These are phyloP conservation scores for Eueides isabella DNA, from an alignment of 1,140 invertebrate species.

Conservation along the genomic window DNA sequence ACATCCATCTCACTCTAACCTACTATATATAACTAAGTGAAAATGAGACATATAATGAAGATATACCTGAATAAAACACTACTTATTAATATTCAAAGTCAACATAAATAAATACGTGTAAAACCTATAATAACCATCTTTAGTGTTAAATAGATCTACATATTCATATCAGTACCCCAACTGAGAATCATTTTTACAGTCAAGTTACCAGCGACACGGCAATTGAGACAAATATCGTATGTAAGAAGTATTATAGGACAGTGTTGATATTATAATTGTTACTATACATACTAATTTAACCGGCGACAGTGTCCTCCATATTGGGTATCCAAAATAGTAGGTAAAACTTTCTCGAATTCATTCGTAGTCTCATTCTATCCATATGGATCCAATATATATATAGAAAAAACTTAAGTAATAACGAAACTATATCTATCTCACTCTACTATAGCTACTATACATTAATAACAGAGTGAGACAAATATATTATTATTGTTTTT, in stretches of 20 bases:
- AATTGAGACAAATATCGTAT: no score
- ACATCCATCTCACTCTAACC: no score
- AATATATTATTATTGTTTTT: neutral
- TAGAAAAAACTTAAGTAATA: neutral
- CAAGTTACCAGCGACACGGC: no score
- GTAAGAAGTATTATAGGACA: no score
- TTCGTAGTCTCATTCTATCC: slow-evolving; percentile 94
- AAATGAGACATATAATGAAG: neutral
- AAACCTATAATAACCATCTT: no score
- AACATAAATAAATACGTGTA: no score
- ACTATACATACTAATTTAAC: slow-evolving; percentile 59
- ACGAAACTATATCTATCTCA: neutral
- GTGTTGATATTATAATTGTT: neutral
- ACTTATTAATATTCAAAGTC: no score
- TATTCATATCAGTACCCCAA: no score
- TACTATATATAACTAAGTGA: neutral
- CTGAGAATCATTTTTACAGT: no score
- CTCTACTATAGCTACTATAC: neutral
- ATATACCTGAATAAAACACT: no score
- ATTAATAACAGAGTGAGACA: neutral
- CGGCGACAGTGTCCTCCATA: slow-evolving; percentile 92
- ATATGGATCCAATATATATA: slow-evolving; percentile 86
- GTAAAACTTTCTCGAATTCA: slow-evolving; percentile 93
- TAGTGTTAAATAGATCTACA: no score
- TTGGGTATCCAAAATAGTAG: slow-evolving; percentile 95